These are phyloP conservation scores for Pelodytes ibericus DNA, from an alignment of 2,797 vertebrate genomes.

Conservation along the genomic window DNA sequence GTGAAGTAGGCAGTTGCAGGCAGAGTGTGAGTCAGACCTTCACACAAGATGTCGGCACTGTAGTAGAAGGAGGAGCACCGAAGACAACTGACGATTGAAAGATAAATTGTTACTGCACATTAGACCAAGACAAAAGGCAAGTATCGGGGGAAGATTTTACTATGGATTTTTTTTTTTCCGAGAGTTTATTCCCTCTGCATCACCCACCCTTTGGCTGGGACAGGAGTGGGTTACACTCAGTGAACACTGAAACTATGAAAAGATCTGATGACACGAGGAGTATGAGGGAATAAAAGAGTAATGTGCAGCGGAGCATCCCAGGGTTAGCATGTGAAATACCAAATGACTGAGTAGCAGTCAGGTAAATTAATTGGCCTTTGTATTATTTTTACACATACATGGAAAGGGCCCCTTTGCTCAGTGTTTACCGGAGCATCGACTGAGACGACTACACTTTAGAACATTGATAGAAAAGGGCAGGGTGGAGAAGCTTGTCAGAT, in stretches of 20 bases:
- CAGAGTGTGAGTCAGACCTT: too few species aligned
- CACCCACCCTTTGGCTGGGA: background rate
- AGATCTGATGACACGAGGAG: background rate
- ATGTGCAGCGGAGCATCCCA: background rate
- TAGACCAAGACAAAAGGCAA: too few species aligned
- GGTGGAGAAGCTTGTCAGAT: constrained; percentile 14
- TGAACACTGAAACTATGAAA: background rate
- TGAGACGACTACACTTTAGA: background rate
- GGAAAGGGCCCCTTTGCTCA: background rate
- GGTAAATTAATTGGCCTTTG: constrained; percentile 4
- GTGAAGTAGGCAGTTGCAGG: too few species aligned
- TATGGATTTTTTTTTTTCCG: too few species aligned
- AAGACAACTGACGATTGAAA: too few species aligned
- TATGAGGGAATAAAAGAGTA: background rate
- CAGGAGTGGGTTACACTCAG: background rate
- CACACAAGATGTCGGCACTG: too few species aligned
- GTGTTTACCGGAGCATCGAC: constrained; percentile 13
- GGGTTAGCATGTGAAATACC: background rate
- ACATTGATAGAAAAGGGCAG: constrained; percentile 21
- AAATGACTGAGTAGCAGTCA: background rate
- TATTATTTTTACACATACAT: too few species aligned
- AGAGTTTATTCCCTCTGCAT: too few species aligned
- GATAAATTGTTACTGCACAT: too few species aligned
- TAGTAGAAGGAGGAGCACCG: too few species aligned
- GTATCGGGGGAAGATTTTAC: too few species aligned